Base-by-base conservation (phyloP, 2,797 vertebrate genomes). In the Urocyon cinereoargenteus region DNA sequence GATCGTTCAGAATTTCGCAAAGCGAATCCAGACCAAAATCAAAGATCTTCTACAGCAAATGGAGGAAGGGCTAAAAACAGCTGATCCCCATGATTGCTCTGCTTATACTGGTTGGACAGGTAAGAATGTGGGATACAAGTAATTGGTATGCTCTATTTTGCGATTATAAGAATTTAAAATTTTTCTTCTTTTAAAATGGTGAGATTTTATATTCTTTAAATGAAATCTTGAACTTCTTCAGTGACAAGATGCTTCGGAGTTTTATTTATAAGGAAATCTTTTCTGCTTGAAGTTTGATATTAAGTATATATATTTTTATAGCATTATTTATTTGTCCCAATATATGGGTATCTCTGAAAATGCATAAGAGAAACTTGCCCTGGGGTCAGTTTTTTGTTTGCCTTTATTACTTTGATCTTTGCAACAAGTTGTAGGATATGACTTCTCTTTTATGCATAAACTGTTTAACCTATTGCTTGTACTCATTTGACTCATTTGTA, bases 91-190 rank as follows among this genome's bases (percentile, higher is more conserved):
- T 12, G 99, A 99, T 90, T 99, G 99, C 98, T 99, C 99, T 96
- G 98, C 99, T 0, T 99, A 99, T 96, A 99, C 99, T 0, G 99
- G 99, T 59, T 99, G 99, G 99, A 99, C 99, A 98, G 99, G 99
- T 99, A 83, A 98, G 99, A 87, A 51, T 72, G 45, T 45, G 55
- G 28, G 34, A 2, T 7, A 2, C 36, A 2, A 94, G 45, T 9
- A 18, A 36, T 53, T 9, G 57, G 49, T 82, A 5, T n/a, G 36
- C 90, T 86, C 72, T 14, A 0, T 73, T 49, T 45, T 34, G 78
- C 1, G 36, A 5, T 68, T 66, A 2, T 22, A 57, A 34, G 21
- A 31, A 12, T 79, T 90, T 91, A n/a, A 94, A 21, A 57, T 89
- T 70, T 72, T 70, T 70, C 45, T 88, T 86, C 5, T 89, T 93